These are phyloP conservation scores for Cerastis leucographa DNA, from an alignment of 2,888 invertebrate genomes.

Conservation along the genomic window DNA sequence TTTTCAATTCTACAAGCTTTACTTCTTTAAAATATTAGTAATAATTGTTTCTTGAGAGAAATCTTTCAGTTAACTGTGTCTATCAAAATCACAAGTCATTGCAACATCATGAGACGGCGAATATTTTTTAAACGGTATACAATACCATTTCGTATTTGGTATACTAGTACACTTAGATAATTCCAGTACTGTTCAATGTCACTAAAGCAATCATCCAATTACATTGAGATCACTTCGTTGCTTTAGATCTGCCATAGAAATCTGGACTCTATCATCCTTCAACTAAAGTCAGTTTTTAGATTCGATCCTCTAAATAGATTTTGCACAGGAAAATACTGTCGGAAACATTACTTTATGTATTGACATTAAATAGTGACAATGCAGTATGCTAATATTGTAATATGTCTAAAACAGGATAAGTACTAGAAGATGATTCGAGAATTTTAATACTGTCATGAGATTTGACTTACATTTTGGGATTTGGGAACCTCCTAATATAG, in stretches of 20 bases:
- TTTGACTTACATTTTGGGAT: not conserved
- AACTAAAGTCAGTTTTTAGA: constrained; percentile 16
- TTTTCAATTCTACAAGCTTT: not conserved
- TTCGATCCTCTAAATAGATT: constrained; percentile 22
- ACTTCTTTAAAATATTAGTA: not conserved
- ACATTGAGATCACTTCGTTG: constrained; percentile 65
- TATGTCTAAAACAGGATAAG: constrained; percentile 1
- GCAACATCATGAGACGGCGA: not conserved
- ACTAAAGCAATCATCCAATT: constrained; percentile 76
- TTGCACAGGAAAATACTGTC: constrained; percentile 49
- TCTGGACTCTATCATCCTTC: constrained; percentile 32
- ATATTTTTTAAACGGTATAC: constrained; percentile 31
- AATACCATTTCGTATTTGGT: constrained; percentile 33
- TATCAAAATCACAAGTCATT: constrained; percentile 2
- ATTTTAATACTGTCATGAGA: not conserved
- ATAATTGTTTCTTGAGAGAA: not conserved
- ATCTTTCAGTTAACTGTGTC: constrained; percentile 2
- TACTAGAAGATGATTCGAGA: not conserved
- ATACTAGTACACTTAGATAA: constrained; percentile 46
- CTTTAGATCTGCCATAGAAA: constrained; percentile 59
- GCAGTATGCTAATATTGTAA: constrained; percentile 24
- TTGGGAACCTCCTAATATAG: too few relatives aligned
- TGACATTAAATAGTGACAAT: constrained; percentile 41
- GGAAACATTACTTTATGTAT: constrained; percentile 45
- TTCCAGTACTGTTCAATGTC: constrained; percentile 72